Conservation (phyloP, 2,888 invertebrate species). For the Pantelozetes paolii region DNA sequence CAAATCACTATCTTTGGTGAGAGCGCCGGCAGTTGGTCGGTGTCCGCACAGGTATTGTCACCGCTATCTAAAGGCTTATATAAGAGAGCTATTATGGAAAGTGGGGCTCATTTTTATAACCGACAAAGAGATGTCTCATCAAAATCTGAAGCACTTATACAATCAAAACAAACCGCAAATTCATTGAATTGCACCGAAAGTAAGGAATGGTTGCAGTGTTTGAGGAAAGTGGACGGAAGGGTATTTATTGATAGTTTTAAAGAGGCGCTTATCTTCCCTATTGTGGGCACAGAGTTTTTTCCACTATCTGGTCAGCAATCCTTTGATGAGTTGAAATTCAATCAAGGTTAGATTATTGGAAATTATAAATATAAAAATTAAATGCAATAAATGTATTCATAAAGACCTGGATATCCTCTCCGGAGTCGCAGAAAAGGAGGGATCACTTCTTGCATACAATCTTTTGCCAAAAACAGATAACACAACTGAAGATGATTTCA, state of each 20-base stretch:
- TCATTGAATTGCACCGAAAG: background rate
- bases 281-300: constrained; percentile 4
- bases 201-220: constrained; percentile 21
- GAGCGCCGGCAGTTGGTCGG: constrained; percentile 14
- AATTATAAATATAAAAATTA: background rate
- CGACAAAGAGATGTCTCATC: background rate
- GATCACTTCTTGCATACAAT: too few relatives aligned
- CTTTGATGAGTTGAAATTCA: background rate
- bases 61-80: constrained; percentile 36
- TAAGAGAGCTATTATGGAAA: constrained; percentile 40
- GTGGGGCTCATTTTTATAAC: background rate
- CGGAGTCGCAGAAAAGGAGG: too few relatives aligned
- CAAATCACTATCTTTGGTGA: background rate
- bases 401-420: background rate
- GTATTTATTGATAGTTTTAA: background rate
- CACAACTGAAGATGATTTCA: background rate
- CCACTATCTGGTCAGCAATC: background rate
- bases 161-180: background rate
- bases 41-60: constrained; percentile 13
- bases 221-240: constrained; percentile 3
- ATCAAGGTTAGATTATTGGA: background rate
- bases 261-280: background rate
- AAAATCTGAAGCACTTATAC: background rate
- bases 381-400: background rate
- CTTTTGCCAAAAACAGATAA: background rate